phyloP scores from a whole-genome alignment of 2,888 invertebrate species.

The Conomelus anceps region DNA sequence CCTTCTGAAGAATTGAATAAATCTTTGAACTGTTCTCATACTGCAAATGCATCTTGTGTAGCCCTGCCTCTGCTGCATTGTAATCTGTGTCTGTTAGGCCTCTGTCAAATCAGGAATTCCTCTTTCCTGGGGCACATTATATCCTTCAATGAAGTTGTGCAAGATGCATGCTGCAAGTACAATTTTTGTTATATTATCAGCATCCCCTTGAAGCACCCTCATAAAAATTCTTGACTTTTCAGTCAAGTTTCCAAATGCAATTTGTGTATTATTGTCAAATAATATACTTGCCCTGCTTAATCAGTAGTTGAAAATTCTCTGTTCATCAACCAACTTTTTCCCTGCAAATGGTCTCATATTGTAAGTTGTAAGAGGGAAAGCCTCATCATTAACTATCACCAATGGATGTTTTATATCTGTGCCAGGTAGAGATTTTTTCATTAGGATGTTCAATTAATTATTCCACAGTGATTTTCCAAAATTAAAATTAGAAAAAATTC shows the following conservation, averaged over 20 bases:
- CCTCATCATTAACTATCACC: slow-evolving; percentile 9
- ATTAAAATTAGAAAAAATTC: neutral
- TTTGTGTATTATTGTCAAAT: no score
- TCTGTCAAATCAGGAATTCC: neutral
- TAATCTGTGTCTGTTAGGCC: neutral
- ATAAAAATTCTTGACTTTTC: slow-evolving; percentile 3
- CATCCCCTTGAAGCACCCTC: neutral
- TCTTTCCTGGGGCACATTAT: neutral
- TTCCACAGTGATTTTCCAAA: no score
- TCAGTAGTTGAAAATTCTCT: slow-evolving; percentile 23
- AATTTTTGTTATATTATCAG: neutral
- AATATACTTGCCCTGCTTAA: slow-evolving; percentile 17
- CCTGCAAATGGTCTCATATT: slow-evolving; percentile 19
- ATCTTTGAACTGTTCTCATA: neutral
- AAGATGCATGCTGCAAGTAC: neutral
- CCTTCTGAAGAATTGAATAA: neutral
- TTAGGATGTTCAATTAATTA: no score
- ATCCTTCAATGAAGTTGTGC: neutral
- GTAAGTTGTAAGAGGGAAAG: slow-evolving; percentile 13
- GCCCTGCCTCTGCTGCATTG: neutral
- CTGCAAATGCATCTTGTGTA: neutral
- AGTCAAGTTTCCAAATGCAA: slow-evolving; percentile 21
- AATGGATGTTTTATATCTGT: neutral
- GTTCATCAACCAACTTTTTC: neutral
- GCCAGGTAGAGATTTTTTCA: neutral